Evolutionary conservation across 2,888 invertebrate genomes (phyloP).

Genomic region (Dryococelus australis): DNA sequence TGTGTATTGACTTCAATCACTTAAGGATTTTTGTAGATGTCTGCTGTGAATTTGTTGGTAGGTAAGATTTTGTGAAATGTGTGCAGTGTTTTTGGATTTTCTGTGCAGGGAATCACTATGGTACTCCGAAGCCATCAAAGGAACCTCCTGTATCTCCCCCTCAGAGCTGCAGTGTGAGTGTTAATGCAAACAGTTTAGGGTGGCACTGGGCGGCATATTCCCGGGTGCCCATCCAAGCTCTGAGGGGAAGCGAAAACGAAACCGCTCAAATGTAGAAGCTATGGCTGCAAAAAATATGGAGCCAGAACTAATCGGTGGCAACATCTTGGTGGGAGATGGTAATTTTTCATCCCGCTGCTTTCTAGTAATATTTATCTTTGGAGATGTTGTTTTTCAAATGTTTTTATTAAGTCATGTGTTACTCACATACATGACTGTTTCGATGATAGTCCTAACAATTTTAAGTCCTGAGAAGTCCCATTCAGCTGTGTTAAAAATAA

Average conservation of each 20-base stretch:
- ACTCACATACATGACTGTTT: too few relatives aligned
- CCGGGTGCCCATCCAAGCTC: conserved; percentile 63
- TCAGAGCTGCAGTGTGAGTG: conserved; percentile 47
- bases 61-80: background rate
- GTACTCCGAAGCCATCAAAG: conserved; percentile 64
- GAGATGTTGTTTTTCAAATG: too few relatives aligned
- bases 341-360: background rate
- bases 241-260: conserved; percentile 62
- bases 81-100: conserved; percentile 20
- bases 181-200: conserved; percentile 41
- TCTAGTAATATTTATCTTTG: too few relatives aligned
- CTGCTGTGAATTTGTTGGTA: too few relatives aligned
- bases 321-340: conserved; percentile 31
- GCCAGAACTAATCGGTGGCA: conserved; percentile 43
- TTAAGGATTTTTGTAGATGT: too few relatives aligned
- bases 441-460: too few relatives aligned
- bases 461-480: too few relatives aligned
- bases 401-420: too few relatives aligned
- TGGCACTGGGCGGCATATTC: conserved; percentile 53
- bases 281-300: conserved; percentile 58
- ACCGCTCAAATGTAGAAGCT: conserved; percentile 65
- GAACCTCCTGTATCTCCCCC: conserved; percentile 53
- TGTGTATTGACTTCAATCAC: too few relatives aligned
- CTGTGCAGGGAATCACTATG: conserved; percentile 65
- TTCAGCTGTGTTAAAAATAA: too few relatives aligned